Conservation (phyloP, 2,113 vertebrate genomes). For the Pangasianodon hypophthalmus region DNA sequence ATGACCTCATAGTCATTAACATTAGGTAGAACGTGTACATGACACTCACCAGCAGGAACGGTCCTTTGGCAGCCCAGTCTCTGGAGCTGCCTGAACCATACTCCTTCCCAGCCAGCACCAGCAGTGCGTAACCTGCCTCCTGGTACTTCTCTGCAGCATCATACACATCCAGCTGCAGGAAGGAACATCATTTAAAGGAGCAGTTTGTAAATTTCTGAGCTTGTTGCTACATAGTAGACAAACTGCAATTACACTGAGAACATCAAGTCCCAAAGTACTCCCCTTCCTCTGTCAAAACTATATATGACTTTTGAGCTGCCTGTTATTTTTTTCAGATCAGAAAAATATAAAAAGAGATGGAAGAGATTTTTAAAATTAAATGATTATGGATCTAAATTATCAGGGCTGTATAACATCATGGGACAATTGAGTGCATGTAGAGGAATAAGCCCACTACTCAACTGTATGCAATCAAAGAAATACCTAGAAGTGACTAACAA, state of each 20-base stretch:
- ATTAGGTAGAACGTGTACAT: background rate
- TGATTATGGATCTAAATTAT: too few relatives aligned
- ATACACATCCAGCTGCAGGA: conserved; percentile 85
- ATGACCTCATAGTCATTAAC: background rate
- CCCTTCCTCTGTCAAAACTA: background rate
- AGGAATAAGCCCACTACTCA: background rate
- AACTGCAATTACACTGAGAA: background rate
- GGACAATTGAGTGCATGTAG: background rate
- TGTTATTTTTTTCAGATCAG: background rate
- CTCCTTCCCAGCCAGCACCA: conserved; percentile 92
- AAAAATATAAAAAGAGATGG: too few relatives aligned
- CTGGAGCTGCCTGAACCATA: conserved; percentile 96
- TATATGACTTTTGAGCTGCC: background rate
- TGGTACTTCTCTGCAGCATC: conserved; percentile 90
- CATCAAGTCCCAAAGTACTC: background rate
- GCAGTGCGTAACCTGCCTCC: conserved; percentile 79
- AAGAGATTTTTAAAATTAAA: background rate
- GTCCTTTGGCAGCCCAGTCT: conserved; percentile 98
- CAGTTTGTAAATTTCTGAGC: background rate
- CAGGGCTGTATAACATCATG: background rate
- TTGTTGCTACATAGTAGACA: background rate
- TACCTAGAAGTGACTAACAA: background rate
- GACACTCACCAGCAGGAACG: conserved; percentile 85
- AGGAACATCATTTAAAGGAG: background rate
- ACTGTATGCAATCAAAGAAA: background rate